phyloP scores from a whole-genome alignment of 1,140 invertebrate genomes.

The Drosophila melanogaster region DNA sequence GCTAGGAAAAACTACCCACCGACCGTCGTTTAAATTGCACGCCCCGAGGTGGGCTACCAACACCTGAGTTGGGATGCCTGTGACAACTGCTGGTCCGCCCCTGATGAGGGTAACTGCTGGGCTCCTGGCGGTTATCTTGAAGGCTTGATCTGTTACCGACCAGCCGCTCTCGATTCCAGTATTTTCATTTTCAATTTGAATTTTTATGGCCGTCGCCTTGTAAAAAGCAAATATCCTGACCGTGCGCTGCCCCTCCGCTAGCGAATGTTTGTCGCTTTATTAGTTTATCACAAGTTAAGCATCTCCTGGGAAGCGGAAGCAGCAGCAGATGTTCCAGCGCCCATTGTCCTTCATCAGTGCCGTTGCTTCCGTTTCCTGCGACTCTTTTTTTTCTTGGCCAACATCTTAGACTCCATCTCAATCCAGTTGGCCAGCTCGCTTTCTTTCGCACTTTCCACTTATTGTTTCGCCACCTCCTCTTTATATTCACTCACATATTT shows the following conservation, averaged over 20 bases:
- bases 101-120: constrained; percentile 62
- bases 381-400: neutral
- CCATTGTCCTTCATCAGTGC: constrained; percentile 42
- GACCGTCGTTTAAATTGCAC: constrained; percentile 60
- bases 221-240: constrained; percentile 79
- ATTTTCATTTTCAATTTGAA: constrained; percentile 79
- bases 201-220: constrained; percentile 68
- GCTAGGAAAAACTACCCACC: constrained; percentile 56
- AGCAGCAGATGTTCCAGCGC: constrained; percentile 49
- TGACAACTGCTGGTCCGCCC: constrained; percentile 50
- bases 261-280: constrained; percentile 77
- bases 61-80: constrained; percentile 58
- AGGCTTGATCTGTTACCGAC: constrained; percentile 45
- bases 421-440: constrained; percentile 10
- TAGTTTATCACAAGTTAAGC: constrained; percentile 75
- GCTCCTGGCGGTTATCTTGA: constrained; percentile 43
- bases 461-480: constrained; percentile 53
- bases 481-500: constrained; percentile 37
- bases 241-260: neutral
- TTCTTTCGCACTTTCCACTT: constrained; percentile 63
- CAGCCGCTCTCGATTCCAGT: constrained; percentile 57
- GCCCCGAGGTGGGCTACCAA: constrained; percentile 54
- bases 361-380: constrained; percentile 17
- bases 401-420: constrained; percentile 5
- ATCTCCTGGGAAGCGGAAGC: constrained; percentile 62